phyloP scores from a whole-genome alignment of 1,140 invertebrate species.

The Drosophila navojoa region DNA sequence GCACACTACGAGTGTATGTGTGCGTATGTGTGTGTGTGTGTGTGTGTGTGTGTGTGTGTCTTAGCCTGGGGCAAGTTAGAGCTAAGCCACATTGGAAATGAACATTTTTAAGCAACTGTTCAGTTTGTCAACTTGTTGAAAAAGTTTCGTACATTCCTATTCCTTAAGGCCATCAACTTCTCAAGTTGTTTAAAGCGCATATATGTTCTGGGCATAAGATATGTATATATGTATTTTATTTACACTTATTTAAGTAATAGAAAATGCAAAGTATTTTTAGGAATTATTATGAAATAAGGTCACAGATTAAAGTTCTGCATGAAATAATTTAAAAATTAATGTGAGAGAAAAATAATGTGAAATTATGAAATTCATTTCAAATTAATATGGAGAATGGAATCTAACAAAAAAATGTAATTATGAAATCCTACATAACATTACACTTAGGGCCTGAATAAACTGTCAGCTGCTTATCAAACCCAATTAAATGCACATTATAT shows the following conservation, averaged over 20 bases:
- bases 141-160: conserved; percentile 4
- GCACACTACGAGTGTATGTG: conserved; percentile 28
- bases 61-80: conserved; percentile 37
- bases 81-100: conserved; percentile 1
- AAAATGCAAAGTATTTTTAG: not conserved
- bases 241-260: not conserved
- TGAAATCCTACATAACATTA: not conserved
- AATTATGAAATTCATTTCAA: too few species aligned
- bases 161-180: conserved; percentile 8
- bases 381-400: too few species aligned
- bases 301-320: not conserved
- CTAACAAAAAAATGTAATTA: not conserved
- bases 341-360: not conserved
- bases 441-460: not conserved
- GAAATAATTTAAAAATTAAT: not conserved
- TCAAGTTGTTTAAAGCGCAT: conserved; percentile 6
- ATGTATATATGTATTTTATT: not conserved
- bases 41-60: conserved; percentile 45
- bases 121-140: conserved; percentile 36
- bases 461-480: not conserved
- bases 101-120: conserved; percentile 31
- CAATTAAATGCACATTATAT: not conserved
- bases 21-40: conserved; percentile 39
- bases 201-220: not conserved
- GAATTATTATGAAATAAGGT: not conserved